phyloP scores from a whole-genome alignment of 2,888 invertebrate genomes.

The Hypena proboscidalis region DNA sequence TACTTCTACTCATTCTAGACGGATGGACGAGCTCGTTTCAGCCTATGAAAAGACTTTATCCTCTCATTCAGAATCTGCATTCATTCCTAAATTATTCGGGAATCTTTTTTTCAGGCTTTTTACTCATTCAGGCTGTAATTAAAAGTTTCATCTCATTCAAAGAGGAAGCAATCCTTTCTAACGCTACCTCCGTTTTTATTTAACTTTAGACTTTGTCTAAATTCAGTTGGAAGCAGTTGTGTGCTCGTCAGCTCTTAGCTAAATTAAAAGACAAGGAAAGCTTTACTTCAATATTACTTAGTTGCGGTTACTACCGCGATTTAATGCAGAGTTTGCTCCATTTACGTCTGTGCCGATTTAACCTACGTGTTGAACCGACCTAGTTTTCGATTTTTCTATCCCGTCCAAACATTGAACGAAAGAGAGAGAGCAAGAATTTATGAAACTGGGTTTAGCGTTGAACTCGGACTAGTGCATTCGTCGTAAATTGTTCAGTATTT shows the following conservation, averaged over 20 bases:
- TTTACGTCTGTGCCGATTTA: not conserved
- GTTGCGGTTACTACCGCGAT: slow-evolving; percentile 6
- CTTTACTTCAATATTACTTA: slow-evolving; percentile 16
- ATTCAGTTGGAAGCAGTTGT: slow-evolving; percentile 18
- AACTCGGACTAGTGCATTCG: too few species aligned
- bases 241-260: slow-evolving; percentile 29
- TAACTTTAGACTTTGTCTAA: slow-evolving; percentile 31
- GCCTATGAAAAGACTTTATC: too few species aligned
- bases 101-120: slow-evolving; percentile 1
- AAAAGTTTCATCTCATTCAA: slow-evolving; percentile 12
- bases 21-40: too few species aligned
- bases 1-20: too few species aligned
- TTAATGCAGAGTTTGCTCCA: slow-evolving; percentile 1
- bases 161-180: slow-evolving; percentile 7
- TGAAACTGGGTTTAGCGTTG: too few species aligned
- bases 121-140: slow-evolving; percentile 23
- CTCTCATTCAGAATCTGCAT: too few species aligned
- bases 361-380: too few species aligned
- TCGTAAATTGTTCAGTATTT: too few species aligned
- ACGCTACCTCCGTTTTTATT: slow-evolving; percentile 20
- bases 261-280: slow-evolving; percentile 36
- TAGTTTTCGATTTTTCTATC: too few species aligned
- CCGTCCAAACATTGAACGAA: too few species aligned
- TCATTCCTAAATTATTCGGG: too few species aligned
- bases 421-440: too few species aligned